Evolutionary conservation across 2,113 vertebrate genomes (phyloP).

Genomic region (Pagrus major): DNA sequence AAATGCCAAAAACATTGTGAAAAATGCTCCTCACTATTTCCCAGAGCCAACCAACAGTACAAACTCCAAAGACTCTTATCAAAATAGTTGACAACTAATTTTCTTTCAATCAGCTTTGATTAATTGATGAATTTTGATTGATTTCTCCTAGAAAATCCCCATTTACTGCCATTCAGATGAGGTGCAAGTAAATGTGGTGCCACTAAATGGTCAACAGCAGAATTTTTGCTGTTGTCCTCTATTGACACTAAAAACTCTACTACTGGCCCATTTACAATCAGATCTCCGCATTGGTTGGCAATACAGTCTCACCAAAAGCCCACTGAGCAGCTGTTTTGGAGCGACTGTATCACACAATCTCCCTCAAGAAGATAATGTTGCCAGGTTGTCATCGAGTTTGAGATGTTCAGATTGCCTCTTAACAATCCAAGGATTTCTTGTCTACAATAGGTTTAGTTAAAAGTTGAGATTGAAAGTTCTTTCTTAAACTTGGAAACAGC

Average conservation of each 20-base stretch:
- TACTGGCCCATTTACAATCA: neutral
- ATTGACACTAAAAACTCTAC: neutral
- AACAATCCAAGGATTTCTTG: neutral
- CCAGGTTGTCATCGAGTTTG: neutral
- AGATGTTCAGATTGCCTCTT: slow-evolving; percentile 1
- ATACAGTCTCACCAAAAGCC: neutral
- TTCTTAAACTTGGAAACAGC: slow-evolving; percentile 6
- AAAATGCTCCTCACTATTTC: too few relatives aligned
- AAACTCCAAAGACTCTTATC: too few relatives aligned
- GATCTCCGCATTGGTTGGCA: neutral
- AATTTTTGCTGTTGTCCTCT: neutral
- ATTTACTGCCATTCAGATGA: neutral
- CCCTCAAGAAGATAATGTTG: neutral
- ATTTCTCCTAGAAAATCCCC: neutral
- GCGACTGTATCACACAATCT: neutral
- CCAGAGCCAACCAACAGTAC: too few relatives aligned
- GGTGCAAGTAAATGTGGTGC: neutral
- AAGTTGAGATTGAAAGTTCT: neutral
- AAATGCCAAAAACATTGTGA: too few relatives aligned
- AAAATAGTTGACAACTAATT: too few relatives aligned
- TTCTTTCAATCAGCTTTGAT: too few relatives aligned
- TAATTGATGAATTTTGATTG: too few relatives aligned
- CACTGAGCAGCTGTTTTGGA: neutral
- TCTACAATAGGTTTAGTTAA: neutral
- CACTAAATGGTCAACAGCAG: neutral